Percentiles rank a stretch among this genome's conserved stretches.
phyloP scores from a whole-genome alignment of 1,140 invertebrate genomes.

The Lordiphosa collinella region DNA sequence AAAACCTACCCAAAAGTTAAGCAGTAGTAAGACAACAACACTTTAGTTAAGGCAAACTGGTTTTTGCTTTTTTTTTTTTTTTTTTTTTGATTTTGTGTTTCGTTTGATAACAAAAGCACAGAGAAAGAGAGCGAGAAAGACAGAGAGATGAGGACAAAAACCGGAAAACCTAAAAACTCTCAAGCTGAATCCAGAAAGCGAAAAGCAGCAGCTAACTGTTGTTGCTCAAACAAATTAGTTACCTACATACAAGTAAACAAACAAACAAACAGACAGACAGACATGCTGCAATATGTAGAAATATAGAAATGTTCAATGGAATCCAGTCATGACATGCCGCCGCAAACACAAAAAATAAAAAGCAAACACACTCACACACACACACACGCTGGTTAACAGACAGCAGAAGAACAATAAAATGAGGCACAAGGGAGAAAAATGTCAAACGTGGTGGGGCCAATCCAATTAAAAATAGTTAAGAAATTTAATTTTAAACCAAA shows the following conservation, averaged over 20 bases:
- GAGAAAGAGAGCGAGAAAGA: background rate
- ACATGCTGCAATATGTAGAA: constrained; percentile 12
- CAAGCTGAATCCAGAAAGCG: constrained; percentile 34
- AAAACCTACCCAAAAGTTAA: background rate
- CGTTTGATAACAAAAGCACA: constrained; percentile 11
- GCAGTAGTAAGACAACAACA: constrained; percentile 14
- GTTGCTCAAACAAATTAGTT: constrained; percentile 26
- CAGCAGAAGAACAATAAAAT: background rate
- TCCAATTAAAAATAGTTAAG: constrained; percentile 59
- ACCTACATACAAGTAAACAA: constrained; percentile 11
- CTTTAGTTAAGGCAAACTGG: constrained; percentile 43
- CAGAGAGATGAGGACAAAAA: constrained; percentile 18
- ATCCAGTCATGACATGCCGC: constrained; percentile 29
- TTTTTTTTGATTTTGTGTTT: too few relatives aligned
- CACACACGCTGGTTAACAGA: constrained; percentile 12
- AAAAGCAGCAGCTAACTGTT: constrained; percentile 44
- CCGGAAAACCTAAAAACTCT: constrained; percentile 28
- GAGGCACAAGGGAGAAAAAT: constrained; percentile 21
- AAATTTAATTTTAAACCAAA: constrained; percentile 34
- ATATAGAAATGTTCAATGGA: constrained; percentile 40
- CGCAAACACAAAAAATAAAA: constrained; percentile 43
- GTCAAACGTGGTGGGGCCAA: constrained; percentile 34
- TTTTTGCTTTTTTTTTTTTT: constrained; percentile 32
- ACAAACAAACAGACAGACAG: constrained; percentile 1
- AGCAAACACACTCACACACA: constrained; percentile 35